These are phyloP conservation scores for Leptopilina boulardi DNA, from an alignment of 1,140 invertebrate genomes.

Conservation along the genomic window DNA sequence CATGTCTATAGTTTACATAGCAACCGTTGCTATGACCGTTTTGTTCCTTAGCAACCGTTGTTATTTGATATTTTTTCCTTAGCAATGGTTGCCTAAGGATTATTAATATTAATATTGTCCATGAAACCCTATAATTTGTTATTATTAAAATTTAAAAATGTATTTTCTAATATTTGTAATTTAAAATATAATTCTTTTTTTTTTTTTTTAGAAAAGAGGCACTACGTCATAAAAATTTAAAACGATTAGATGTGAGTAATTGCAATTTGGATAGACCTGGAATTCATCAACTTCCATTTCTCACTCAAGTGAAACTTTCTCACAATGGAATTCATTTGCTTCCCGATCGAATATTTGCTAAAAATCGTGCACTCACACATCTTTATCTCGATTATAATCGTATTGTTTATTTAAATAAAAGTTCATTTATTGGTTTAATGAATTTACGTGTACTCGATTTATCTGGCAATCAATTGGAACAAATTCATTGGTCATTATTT, in stretches of 20 bases:
- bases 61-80: too few relatives aligned
- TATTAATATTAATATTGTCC: too few relatives aligned
- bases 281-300: constrained; percentile 78
- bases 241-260: constrained; percentile 79
- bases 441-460: constrained; percentile 80
- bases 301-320: constrained; percentile 77
- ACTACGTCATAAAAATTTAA: constrained; percentile 68
- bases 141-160: background rate
- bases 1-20: too few relatives aligned
- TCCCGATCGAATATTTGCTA: constrained; percentile 77
- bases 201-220: constrained; percentile 73
- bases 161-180: background rate
- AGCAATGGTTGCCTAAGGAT: too few relatives aligned
- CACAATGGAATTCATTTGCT: constrained; percentile 79
- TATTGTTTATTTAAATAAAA: constrained; percentile 75
- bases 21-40: too few relatives aligned
- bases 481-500: constrained; percentile 78
- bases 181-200: background rate
- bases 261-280: constrained; percentile 81
- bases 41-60: too few relatives aligned
- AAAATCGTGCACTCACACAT: constrained; percentile 78
- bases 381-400: constrained; percentile 81
- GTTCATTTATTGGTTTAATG: constrained; percentile 60
- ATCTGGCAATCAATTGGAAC: constrained; percentile 79
- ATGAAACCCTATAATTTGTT: too few relatives aligned